Base-by-base conservation (phyloP, 2,888 invertebrate genomes). In the Abrostola tripartita region DNA sequence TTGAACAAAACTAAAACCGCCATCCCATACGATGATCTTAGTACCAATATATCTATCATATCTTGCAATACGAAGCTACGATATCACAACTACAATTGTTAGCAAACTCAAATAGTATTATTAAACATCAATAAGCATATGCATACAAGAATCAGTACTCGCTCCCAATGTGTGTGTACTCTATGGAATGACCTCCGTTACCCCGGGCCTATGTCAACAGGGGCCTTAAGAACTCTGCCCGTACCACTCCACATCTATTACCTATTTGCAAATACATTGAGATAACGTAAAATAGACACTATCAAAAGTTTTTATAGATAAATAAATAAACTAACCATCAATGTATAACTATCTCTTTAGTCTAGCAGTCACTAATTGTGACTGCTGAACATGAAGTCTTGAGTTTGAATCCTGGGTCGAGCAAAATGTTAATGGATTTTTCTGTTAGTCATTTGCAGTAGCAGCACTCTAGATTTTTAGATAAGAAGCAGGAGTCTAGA, bases 41-140 rank as follows among this genome's bases (percentile, higher is more conserved):
- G 40, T 40, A 40, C 7, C 10, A 1, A 7, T 5, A 40, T 40
- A 5, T 10, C 40, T 40, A 0, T 40, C 10, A 9, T 10, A 40
- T 11, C 9, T 40, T 40, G 40, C 5, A 10, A 10, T 24, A 24
- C 24, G 24, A 44, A 8, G 8, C 9, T 24, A 47, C 14, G 8
- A 5, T 67, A 53, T 51, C 50, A 64, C 64, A 65, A 72, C 56
- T 57, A 40, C 35, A 56, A 55, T 64, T 52, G 40, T 52, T 42
- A 50, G 50, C 5, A 49, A 62, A 66, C 57, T 71, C 69, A 72
- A 75, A 74, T 60, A 70, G 58, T 65, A 72, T 74, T 72, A 78
- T 61, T 61, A 61, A 72, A 74, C 61, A 67, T 65, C 56, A 75
- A 75, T 68, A 72, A 68, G 61, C 14, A 63, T 73, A 65, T 64